Evolutionary conservation across 2,797 vertebrate genomes (phyloP), one percentile per base, ranked within the genome.

Genomic region (Micrastur ruficollis): DNA sequence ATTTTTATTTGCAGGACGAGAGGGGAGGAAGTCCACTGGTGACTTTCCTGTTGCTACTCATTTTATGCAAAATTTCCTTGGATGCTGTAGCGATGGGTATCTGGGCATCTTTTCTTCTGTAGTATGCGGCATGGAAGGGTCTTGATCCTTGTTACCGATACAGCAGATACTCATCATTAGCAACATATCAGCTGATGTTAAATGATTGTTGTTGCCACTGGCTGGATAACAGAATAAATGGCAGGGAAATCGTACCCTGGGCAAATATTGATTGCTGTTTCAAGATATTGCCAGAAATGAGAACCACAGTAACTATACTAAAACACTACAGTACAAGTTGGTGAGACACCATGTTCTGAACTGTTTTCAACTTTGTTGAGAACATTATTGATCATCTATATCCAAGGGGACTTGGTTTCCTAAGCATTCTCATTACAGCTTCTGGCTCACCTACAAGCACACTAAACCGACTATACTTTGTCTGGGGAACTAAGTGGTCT

Each of bases 321-420:
- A 80, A 93, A 67, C 55, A 34, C 80, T 73, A 81, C 56, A 68
- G 70, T 67, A 46, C 23, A 53, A 63, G 68, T 44, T 65, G 72
- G 68, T 78, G 46, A 95, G 89, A 89, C 56, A 72, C 38, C 9
- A 6, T 58, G 79, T 79, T 89, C 89, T 67, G 67, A 96, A 86
- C 62, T 63, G 38, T 61, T 94, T 94, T 94, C 72, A 83, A 1
- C 75, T 86, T 97, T 52, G 71, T 61, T 10, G 16, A 89, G 81
- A 95, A 53, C 40, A 49, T 78, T 91, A 94, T 91, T 96, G 96
- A 97, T 93, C 84, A 75, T 52, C 50, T 88, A 3, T 71, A 88
- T 62, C 79, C 80, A 95, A 93, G 20, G 79, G 82, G 42, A 81
- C 40, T 88, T 83, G 40, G 56, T 95, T 95, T 95, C 75, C 42